Conservation (phyloP, 2,888 invertebrate genomes). For the Nasonovia ribisnigri region DNA sequence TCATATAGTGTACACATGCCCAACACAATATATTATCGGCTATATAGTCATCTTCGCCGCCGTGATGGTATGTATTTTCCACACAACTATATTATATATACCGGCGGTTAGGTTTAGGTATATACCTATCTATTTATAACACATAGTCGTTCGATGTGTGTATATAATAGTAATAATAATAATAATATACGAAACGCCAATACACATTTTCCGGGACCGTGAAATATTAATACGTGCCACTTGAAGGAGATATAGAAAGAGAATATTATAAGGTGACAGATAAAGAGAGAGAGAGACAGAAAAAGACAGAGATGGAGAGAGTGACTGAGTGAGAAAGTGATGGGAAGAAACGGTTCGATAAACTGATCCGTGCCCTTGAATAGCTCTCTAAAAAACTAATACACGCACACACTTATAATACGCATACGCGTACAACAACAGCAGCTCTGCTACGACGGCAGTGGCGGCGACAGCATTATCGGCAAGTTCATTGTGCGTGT, state of each 20-base stretch:
- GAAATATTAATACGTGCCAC: slow-evolving; percentile 50
- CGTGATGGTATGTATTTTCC: slow-evolving; percentile 42
- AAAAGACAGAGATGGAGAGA: background rate
- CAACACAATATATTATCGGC: background rate
- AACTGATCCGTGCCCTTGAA: slow-evolving; percentile 60
- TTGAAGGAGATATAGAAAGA: background rate
- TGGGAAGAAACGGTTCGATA: slow-evolving; percentile 53
- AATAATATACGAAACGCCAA: background rate
- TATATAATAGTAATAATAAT: background rate
- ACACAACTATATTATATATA: background rate
- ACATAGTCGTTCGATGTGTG: background rate
- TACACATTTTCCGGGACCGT: slow-evolving; percentile 46
- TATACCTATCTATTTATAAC: background rate
- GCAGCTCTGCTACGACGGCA: slow-evolving; percentile 1
- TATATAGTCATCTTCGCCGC: background rate
- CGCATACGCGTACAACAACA: background rate
- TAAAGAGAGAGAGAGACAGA: background rate
- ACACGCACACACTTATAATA: background rate
- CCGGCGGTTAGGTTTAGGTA: background rate
- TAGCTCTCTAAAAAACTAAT: slow-evolving; percentile 31
- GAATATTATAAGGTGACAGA: background rate
- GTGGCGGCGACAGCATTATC: slow-evolving; percentile 3
- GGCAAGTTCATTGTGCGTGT: slow-evolving; percentile 50
- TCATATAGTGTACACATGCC: background rate
- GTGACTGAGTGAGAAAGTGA: background rate